Percentiles rank a stretch among this genome's conserved stretches.
phyloP scores from a whole-genome alignment of 2,113 vertebrate genomes.

The Pelmatolapia mariae region DNA sequence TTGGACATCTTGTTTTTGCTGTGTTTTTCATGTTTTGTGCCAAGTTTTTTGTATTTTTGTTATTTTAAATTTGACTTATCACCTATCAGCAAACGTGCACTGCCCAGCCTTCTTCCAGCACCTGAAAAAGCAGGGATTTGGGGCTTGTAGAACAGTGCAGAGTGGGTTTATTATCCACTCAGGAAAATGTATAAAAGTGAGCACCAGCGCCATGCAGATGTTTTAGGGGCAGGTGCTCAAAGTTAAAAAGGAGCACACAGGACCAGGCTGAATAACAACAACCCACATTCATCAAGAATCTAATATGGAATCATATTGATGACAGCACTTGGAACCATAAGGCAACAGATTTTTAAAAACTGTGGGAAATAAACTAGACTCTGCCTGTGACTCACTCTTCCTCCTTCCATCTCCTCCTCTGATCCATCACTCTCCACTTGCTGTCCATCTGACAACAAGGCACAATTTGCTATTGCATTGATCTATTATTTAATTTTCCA shows the following conservation, averaged over 20 bases:
- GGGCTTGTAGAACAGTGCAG: not conserved
- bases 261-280: not conserved
- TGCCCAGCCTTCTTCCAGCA: not conserved
- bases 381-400: not conserved
- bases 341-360: not conserved
- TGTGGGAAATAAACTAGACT: not conserved
- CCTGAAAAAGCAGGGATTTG: not conserved
- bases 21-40: not conserved
- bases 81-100: not conserved
- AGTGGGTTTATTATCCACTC: not conserved
- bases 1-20: not conserved
- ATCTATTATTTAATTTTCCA: not conserved
- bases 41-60: not conserved
- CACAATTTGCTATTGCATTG: not conserved
- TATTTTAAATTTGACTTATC: not conserved
- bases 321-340: not conserved
- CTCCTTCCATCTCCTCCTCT: not conserved
- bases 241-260: not conserved
- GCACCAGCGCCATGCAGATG: not conserved
- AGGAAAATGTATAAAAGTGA: not conserved
- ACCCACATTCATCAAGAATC: not conserved
- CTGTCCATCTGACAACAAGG: not conserved
- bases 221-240: not conserved
- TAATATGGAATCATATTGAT: not conserved
- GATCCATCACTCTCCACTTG: not conserved